Evolutionary conservation across 1,140 invertebrate genomes (phyloP), one percentile per base, ranked within the genome.

Genomic region (Portunus trituberculatus): DNA sequence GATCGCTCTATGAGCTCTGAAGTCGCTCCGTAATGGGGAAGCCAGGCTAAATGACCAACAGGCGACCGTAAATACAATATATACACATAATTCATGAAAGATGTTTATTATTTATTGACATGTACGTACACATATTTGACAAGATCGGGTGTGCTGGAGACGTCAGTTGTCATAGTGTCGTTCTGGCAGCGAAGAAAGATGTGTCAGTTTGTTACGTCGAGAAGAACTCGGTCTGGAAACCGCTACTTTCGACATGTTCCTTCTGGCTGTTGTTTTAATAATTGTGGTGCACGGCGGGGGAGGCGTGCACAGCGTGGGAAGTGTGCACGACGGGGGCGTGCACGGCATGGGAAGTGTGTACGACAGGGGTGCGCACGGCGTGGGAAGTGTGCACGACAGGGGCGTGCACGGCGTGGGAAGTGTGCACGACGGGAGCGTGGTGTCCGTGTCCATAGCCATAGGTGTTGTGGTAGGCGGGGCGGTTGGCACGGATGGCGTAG

Each of bases 161-260:
- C 28, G 7, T 31, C 52, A 4, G 90, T 91, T 67, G 59, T 67
- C 76, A 48, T 29, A 20, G 31, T 4, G n/a, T n/a, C n/a, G n/a
- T 39, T 39, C 39, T 39, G 39, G 39, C 39, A 39, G 39, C 39
- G 6, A 39, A 39, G 39, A 39, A 6, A 6, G 39, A 39, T 39
- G 1, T 39, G 39, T 39, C 39, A 39, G 39, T 39, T 39, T 39
- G 39, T 6, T 39, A 39, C 39, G 39, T 39, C 39, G 39, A 39
- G n/a, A 91, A 91, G 52, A 91, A 91, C 52, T 91, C 12, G 29
- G 90, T 48, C 52, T 91, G 90, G 48, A 48, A 12, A 52, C 90
- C 6, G 90, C 90, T 20, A 91, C 90, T 25, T 52, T 48, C 8
- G 90, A 48, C 3, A 52, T 91, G 90, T 91, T 48, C 52, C 52